phyloP scores from a whole-genome alignment of 2,888 invertebrate genomes.

The Amiota mariae region DNA sequence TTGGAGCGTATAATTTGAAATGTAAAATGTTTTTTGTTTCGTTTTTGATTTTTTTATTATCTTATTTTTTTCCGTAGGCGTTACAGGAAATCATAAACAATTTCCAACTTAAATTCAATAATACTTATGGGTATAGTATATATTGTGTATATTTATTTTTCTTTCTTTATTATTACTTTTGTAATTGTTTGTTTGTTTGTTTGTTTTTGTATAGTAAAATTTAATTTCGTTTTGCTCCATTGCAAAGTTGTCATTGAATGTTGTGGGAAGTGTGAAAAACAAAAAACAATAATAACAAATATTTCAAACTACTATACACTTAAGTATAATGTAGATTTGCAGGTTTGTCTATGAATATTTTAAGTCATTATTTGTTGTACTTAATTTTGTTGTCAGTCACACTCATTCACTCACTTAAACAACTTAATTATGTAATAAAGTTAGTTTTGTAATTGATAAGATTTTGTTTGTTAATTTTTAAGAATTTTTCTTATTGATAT shows the following conservation, averaged over 20 bases:
- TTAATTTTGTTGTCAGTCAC: too few species aligned
- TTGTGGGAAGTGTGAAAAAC: constrained; percentile 23
- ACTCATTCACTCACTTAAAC: background rate
- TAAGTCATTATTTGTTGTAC: too few species aligned
- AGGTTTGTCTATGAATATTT: too few species aligned
- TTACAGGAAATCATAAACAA: constrained; percentile 61
- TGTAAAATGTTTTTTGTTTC: constrained; percentile 9
- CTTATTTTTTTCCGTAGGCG: constrained; percentile 42
- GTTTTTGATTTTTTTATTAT: background rate
- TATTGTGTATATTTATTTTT: background rate
- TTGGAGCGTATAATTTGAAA: constrained; percentile 15
- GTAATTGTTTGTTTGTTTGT: background rate
- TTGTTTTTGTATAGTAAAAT: background rate
- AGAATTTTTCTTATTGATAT: too few species aligned
- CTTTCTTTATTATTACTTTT: background rate
- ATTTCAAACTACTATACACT: background rate
- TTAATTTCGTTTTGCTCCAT: background rate
- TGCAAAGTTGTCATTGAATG: background rate
- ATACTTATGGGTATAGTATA: background rate
- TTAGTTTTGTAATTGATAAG: background rate
- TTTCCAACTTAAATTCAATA: constrained; percentile 43
- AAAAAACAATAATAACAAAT: background rate
- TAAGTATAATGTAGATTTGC: background rate
- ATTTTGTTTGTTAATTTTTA: too few species aligned
- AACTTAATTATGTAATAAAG: constrained; percentile 21